These are phyloP conservation scores for Leptodactylus fuscus DNA, from an alignment of 2,113 vertebrate genomes.

Conservation along the genomic window DNA sequence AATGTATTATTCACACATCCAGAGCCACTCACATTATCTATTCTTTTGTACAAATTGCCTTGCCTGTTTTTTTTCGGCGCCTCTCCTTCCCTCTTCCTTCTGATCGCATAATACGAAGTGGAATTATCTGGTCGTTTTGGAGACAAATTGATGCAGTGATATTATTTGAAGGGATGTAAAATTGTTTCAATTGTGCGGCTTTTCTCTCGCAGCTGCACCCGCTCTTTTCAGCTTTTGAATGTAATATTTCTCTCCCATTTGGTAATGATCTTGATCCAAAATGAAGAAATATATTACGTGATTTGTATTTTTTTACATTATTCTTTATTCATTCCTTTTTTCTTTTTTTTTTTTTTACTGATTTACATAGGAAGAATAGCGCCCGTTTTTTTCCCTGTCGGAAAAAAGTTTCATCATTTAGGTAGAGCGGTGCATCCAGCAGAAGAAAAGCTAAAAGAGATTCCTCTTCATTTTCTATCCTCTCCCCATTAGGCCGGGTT, in stretches of 20 bases:
- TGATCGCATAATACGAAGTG: constrained; percentile 45
- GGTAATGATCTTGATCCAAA: not conserved
- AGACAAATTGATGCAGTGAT: constrained; percentile 51
- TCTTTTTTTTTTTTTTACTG: too few species aligned
- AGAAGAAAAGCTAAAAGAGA: too few species aligned
- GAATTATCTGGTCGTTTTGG: constrained; percentile 43
- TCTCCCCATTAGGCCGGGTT: too few species aligned
- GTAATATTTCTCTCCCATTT: not conserved
- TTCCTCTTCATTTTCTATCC: too few species aligned
- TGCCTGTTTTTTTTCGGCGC: constrained; percentile 8
- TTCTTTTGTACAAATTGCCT: constrained; percentile 50
- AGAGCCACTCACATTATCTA: constrained; percentile 21
- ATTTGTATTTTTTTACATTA: not conserved
- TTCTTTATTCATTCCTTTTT: not conserved
- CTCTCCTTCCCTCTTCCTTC: not conserved
- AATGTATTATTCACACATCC: constrained; percentile 48
- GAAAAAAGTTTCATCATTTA: too few species aligned
- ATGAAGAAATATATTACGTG: not conserved
- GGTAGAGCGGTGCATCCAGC: too few species aligned
- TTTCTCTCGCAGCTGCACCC: constrained; percentile 36
- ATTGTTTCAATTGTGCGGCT: constrained; percentile 42
- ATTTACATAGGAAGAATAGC: not conserved
- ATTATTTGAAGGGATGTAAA: constrained; percentile 51
- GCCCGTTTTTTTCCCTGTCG: not conserved
- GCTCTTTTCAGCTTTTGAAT: constrained; percentile 12